These are phyloP conservation scores for Betta splendens DNA, from an alignment of 2,797 vertebrate genomes.

Conservation along the genomic window DNA sequence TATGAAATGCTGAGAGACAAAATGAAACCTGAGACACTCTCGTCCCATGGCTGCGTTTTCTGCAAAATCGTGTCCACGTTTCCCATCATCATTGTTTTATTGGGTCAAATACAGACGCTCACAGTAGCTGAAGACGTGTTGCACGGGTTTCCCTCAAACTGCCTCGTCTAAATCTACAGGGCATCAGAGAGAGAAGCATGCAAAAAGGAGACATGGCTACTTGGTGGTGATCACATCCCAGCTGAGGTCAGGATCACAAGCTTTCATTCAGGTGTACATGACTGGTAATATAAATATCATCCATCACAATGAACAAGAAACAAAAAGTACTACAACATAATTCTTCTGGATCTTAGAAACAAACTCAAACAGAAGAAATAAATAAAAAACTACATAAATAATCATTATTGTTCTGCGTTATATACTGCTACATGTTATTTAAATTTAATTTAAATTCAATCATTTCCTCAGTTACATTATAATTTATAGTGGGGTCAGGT, in stretches of 20 bases:
- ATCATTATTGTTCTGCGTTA: too few species aligned
- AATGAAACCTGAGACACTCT: neutral
- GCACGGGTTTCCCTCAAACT: constrained; percentile 16
- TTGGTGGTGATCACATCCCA: neutral
- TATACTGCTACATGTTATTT: too few species aligned
- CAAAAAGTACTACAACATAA: neutral
- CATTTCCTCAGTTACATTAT: too few species aligned
- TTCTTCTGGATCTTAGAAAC: neutral
- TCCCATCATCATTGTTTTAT: constrained; percentile 37
- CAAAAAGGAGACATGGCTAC: constrained; percentile 6
- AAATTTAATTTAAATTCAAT: too few species aligned
- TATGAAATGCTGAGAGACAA: neutral
- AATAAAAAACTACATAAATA: too few species aligned
- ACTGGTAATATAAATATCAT: neutral
- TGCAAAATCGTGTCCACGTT: neutral
- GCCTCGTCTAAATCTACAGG: constrained; percentile 4
- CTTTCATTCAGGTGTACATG: constrained; percentile 6
- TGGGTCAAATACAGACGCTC: constrained; percentile 26
- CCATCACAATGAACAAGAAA: neutral
- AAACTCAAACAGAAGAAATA: too few species aligned
- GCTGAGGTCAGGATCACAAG: constrained; percentile 12
- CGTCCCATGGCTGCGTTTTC: neutral
- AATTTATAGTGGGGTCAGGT: too few species aligned
- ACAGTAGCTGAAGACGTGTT: constrained; percentile 29
- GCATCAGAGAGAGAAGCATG: constrained; percentile 30